These are phyloP conservation scores for Chlorops oryzae DNA, from an alignment of 1,140 invertebrate genomes.

Conservation along the genomic window DNA sequence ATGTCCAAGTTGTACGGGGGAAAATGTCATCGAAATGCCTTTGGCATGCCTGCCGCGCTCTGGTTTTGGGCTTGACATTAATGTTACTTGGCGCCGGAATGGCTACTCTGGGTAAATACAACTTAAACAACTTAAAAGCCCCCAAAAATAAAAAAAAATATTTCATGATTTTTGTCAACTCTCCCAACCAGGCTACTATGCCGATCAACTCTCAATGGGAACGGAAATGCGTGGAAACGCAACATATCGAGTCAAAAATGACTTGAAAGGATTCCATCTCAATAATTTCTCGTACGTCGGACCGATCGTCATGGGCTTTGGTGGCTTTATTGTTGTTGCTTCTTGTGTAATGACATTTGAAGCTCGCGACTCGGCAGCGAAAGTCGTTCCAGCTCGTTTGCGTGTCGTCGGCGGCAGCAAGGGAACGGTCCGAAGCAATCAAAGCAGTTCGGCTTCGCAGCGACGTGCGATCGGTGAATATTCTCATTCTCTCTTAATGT, in stretches of 20 bases:
- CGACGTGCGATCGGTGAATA: slow-evolving; percentile 48
- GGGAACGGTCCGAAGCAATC: slow-evolving; percentile 38
- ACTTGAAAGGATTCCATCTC: slow-evolving; percentile 73
- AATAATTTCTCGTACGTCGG: slow-evolving; percentile 88
- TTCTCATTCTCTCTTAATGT: not conserved
- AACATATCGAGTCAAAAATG: slow-evolving; percentile 71
- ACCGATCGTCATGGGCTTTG: slow-evolving; percentile 88
- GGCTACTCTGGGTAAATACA: slow-evolving; percentile 74
- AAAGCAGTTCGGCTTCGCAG: slow-evolving; percentile 41
- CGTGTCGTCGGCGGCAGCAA: slow-evolving; percentile 51
- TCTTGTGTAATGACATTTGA: slow-evolving; percentile 94
- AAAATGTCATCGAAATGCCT: slow-evolving; percentile 81
- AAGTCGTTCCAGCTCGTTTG: slow-evolving; percentile 73
- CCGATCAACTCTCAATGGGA: slow-evolving; percentile 69
- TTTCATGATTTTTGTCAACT: slow-evolving; percentile 5
- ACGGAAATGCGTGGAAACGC: slow-evolving; percentile 69
- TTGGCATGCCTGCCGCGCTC: slow-evolving; percentile 83
- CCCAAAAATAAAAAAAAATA: not conserved
- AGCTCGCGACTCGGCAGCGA: slow-evolving; percentile 77
- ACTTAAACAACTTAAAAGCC: not conserved
- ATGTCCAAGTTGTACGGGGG: slow-evolving; percentile 65
- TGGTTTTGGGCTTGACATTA: slow-evolving; percentile 73
- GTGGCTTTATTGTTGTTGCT: slow-evolving; percentile 87
- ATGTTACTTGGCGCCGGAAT: slow-evolving; percentile 81
- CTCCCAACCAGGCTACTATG: slow-evolving; percentile 64